These are phyloP conservation scores for Theropithecus gelada DNA, from an alignment of 2,113 vertebrate species.

Conservation along the genomic window DNA sequence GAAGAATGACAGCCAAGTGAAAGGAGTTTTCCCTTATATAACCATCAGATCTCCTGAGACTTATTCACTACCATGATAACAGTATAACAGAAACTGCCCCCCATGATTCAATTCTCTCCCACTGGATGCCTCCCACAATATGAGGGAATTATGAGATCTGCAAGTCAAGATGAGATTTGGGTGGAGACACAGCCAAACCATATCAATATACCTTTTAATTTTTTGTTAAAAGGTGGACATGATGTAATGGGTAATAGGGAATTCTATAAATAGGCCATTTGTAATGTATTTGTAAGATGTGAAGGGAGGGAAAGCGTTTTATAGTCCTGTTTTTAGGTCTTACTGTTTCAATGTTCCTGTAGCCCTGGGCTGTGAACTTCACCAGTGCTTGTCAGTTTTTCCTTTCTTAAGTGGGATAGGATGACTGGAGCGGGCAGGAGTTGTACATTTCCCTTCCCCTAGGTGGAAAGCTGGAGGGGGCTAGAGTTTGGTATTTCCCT, in stretches of 20 bases:
- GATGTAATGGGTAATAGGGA: not conserved
- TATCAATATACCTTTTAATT: not conserved
- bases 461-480: not conserved
- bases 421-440: not conserved
- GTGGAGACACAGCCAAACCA: too few species aligned
- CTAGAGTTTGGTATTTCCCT: not conserved
- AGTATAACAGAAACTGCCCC: too few species aligned
- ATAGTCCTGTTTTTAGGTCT: not conserved
- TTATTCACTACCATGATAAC: too few species aligned
- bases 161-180: too few species aligned
- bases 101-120: too few species aligned
- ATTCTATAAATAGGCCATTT: not conserved
- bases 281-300: not conserved
- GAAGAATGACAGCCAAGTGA: too few species aligned
- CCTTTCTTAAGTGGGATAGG: not conserved
- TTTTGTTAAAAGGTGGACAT: not conserved
- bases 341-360: not conserved
- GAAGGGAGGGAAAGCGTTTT: not conserved
- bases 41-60: too few species aligned
- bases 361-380: not conserved
- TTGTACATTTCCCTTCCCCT: not conserved
- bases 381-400: not conserved
- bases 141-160: too few species aligned
- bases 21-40: too few species aligned
- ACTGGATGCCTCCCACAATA: too few species aligned